Evolutionary conservation across 2,113 vertebrate species (phyloP).

Genomic region (Nestor notabilis): DNA sequence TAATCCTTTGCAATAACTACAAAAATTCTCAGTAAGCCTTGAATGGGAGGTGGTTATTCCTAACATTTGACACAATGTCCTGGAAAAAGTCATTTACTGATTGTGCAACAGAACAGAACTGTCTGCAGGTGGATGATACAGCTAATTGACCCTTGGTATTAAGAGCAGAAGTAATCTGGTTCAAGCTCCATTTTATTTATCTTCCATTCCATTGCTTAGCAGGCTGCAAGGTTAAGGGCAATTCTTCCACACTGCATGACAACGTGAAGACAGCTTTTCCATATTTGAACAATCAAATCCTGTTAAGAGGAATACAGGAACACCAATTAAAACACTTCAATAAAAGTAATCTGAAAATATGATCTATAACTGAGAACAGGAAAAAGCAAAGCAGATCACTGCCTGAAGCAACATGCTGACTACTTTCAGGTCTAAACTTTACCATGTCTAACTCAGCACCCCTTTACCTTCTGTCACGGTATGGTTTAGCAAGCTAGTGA

Average conservation of each 20-base stretch:
- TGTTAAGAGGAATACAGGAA: constrained; percentile 60
- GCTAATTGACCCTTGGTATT: neutral
- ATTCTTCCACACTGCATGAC: neutral
- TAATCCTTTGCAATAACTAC: constrained; percentile 60
- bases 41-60: constrained; percentile 30
- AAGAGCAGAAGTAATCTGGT: neutral
- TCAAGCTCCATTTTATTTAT: constrained; percentile 7
- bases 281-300: constrained; percentile 62
- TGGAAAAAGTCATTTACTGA: neutral
- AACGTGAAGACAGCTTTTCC: neutral
- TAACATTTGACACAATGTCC: constrained; percentile 33
- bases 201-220: constrained; percentile 42
- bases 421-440: neutral
- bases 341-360: constrained; percentile 67
- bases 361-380: constrained; percentile 53
- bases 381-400: constrained; percentile 8
- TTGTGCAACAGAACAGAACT: neutral
- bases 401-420: neutral
- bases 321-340: constrained; percentile 62
- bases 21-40: constrained; percentile 47
- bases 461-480: neutral
- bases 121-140: neutral
- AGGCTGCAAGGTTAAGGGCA: constrained; percentile 23
- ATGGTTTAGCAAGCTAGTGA: neutral
- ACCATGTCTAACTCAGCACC: neutral